Percentiles rank a stretch among this genome's conserved stretches.
Conservation (phyloP, 1,140 invertebrate genomes). For the Magallana ariakensis region DNA sequence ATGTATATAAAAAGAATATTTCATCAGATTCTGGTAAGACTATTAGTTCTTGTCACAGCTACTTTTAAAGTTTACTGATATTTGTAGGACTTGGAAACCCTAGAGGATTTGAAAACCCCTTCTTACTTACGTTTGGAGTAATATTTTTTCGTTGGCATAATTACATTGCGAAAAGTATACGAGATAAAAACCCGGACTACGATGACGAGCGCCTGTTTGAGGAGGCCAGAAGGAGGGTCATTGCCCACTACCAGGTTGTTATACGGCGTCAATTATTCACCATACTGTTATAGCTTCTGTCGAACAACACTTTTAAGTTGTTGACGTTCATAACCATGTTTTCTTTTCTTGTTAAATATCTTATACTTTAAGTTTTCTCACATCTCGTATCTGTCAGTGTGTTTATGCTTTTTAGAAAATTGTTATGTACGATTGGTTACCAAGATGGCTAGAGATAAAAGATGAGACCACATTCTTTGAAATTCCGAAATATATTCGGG, state of each 20-base stretch:
- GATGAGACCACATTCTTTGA: not conserved
- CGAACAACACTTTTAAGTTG: too few relatives aligned
- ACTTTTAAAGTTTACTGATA: not conserved
- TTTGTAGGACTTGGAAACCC: slow-evolving; percentile 94
- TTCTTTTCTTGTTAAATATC: too few relatives aligned
- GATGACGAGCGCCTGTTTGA: slow-evolving; percentile 97
- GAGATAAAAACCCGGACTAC: slow-evolving; percentile 89
- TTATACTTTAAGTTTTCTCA: too few relatives aligned
- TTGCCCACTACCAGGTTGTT: slow-evolving; percentile 93
- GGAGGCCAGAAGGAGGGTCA: slow-evolving; percentile 90
- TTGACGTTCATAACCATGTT: too few relatives aligned
- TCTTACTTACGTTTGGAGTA: slow-evolving; percentile 94
- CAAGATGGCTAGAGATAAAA: slow-evolving; percentile 77
- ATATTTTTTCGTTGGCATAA: slow-evolving; percentile 98
- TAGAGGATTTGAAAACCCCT: slow-evolving; percentile 97
- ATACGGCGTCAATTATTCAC: not conserved
- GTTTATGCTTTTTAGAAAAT: slow-evolving; percentile 88
- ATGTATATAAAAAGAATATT: too few relatives aligned
- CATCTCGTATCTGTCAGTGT: too few relatives aligned
- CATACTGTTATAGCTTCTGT: too few relatives aligned
- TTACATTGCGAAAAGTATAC: slow-evolving; percentile 88
- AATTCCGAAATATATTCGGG: slow-evolving; percentile 25
- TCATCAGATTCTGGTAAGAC: too few relatives aligned
- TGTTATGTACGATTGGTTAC: slow-evolving; percentile 97
- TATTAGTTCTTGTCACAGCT: too few relatives aligned